Base-by-base conservation (phyloP, 2,797 vertebrate species). In the Enteromius treurensis region DNA sequence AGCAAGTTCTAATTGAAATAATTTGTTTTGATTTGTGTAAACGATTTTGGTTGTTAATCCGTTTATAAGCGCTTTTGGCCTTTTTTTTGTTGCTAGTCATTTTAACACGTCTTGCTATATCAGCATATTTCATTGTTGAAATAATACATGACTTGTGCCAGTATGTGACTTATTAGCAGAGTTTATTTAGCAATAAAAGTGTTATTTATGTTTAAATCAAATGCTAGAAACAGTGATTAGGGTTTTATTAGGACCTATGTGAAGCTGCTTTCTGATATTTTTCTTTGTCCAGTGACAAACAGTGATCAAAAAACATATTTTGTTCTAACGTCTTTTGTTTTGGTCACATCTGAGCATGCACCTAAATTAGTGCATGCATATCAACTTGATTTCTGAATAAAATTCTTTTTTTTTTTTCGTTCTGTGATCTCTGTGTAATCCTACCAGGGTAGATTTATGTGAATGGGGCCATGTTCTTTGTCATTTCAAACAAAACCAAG, bases 121-220 rank as follows among this genome's bases (percentile, higher is more conserved):
- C 67, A 80, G 86, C 85, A 83, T 84, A 49, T 75, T 65, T 82
- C 37, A 79, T 69, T 90, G 90, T 90, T 84, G 85, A 87, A 84
- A 79, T 89, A 85, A 89, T 79, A 89, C 90, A 87, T 87, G 42
- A 55, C 87, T 86, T 88, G 80, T 88, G 85, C 74, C 76, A 73
- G 84, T 88, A 88, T 76, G 81, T 87, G 85, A 82, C 69, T 80
- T 80, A 65, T 86, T 81, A 49, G 73, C 70, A 84, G 67, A 75
- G 78, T 86, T 85, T 89, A 91, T 92, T 92, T 91, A 92, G 94
- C 93, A 95, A 95, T 94, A 95, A 93, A 87, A 69, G 91, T 90
- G 88, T 91, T 93, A 94, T 94, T 94, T 94, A 94, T 95, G 91
- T 93, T 91, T 68, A 47, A 73, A 84, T 82, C 81, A 10, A 77